Evolutionary conservation across 2,797 vertebrate genomes (phyloP).

Genomic region (Liasis olivaceus): DNA sequence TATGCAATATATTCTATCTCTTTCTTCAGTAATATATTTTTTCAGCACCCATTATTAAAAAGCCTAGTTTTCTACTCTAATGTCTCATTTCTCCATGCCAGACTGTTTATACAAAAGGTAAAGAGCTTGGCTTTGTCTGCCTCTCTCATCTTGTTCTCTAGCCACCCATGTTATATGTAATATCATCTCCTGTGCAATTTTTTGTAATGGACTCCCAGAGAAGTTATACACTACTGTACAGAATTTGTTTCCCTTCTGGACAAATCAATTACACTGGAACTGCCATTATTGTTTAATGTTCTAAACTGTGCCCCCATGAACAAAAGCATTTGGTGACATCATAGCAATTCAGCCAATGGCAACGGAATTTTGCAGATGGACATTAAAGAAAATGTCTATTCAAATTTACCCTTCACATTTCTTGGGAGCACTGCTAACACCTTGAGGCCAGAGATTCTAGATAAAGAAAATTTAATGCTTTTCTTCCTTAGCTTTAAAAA

Average conservation of each 20-base stretch:
- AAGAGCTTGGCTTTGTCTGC: neutral
- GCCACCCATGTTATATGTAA: neutral
- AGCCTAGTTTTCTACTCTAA: neutral
- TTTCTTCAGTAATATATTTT: conserved; percentile 1
- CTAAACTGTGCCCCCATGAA: neutral
- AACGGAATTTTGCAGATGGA: neutral
- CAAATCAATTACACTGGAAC: neutral
- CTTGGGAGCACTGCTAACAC: neutral
- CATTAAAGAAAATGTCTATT: neutral
- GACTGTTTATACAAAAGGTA: neutral
- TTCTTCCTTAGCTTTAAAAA: conserved; percentile 32
- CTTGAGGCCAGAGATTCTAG: neutral
- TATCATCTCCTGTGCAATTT: neutral
- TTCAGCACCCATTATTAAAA: conserved; percentile 13
- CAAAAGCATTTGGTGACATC: neutral
- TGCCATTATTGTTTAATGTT: neutral
- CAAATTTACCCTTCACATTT: neutral
- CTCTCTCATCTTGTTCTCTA: neutral
- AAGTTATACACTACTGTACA: neutral
- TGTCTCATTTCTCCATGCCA: neutral
- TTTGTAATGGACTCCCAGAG: neutral
- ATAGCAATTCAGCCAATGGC: neutral
- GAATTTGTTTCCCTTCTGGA: neutral
- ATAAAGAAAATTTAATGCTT: neutral
- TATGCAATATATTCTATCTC: neutral